Evolutionary conservation across 2,113 vertebrate species (phyloP).

Genomic region (Chitala chitala): DNA sequence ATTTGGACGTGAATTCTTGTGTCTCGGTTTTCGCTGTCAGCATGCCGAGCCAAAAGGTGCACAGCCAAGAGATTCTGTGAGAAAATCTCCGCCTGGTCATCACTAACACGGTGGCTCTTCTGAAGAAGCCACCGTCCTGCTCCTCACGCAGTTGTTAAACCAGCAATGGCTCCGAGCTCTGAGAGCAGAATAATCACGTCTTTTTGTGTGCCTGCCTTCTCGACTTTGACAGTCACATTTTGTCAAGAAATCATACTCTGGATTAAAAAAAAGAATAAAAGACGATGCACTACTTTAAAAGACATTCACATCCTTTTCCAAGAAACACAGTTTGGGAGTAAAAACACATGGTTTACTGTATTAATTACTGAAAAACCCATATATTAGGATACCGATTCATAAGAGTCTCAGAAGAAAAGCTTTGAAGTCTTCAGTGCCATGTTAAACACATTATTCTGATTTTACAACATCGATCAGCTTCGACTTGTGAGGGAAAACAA

Average conservation of each 20-base stretch:
- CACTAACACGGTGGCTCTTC: too few species aligned
- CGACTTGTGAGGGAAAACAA: neutral
- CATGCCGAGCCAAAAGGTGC: neutral
- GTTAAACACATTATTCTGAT: neutral
- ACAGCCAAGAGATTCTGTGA: neutral
- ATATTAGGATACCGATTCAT: neutral
- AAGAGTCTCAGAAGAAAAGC: neutral
- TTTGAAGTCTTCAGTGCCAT: neutral
- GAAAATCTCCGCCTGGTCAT: neutral
- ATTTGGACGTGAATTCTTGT: neutral
- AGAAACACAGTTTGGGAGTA: neutral
- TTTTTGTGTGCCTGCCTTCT: neutral
- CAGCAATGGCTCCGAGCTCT: too few species aligned
- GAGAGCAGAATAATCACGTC: neutral
- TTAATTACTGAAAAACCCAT: neutral
- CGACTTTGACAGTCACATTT: neutral
- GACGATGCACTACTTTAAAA: neutral
- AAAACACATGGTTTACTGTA: neutral
- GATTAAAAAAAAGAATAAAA: slow-evolving; percentile 35
- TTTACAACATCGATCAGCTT: neutral
- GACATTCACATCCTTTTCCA: neutral
- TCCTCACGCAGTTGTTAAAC: too few species aligned
- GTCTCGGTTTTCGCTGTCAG: neutral
- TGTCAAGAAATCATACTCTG: neutral
- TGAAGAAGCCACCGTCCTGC: too few species aligned